phyloP scores from a whole-genome alignment of 2,797 vertebrate genomes.

The Xiphophorus birchmanni region DNA sequence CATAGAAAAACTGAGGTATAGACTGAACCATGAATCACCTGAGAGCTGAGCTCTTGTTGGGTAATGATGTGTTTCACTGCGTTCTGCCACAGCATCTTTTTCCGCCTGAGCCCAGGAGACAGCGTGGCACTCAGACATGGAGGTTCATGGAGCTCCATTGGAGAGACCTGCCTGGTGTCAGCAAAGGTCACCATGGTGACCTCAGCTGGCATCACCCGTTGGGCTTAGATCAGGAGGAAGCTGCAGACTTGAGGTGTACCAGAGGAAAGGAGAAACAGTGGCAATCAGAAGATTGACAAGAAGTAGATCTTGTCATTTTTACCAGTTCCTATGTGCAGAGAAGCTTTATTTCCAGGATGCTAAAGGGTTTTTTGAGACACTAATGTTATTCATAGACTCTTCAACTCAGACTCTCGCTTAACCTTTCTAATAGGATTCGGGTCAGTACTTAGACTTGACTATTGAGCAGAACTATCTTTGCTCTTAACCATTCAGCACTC shows the following conservation, averaged over 20 bases:
- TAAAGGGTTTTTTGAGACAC: background rate
- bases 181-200: slow-evolving; percentile 75
- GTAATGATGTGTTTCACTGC: slow-evolving; percentile 81
- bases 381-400: background rate
- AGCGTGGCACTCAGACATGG: slow-evolving; percentile 46
- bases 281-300: background rate
- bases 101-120: slow-evolving; percentile 75
- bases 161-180: slow-evolving; percentile 59
- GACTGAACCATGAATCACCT: slow-evolving; percentile 53
- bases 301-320: background rate
- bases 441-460: background rate
- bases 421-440: background rate
- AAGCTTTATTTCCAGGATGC: background rate
- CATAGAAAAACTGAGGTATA: background rate
- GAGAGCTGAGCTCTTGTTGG: slow-evolving; percentile 71
- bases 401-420: background rate
- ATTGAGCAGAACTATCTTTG: background rate
- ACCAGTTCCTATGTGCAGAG: background rate
- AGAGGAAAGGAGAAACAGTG: background rate
- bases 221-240: slow-evolving; percentile 53
- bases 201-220: slow-evolving; percentile 39
- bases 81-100: slow-evolving; percentile 82
- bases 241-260: slow-evolving; percentile 22
- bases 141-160: slow-evolving; percentile 64
- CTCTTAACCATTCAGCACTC: background rate